phyloP scores from a whole-genome alignment of 92 coral and sea anemone species.

The Porites lobata region DNA sequence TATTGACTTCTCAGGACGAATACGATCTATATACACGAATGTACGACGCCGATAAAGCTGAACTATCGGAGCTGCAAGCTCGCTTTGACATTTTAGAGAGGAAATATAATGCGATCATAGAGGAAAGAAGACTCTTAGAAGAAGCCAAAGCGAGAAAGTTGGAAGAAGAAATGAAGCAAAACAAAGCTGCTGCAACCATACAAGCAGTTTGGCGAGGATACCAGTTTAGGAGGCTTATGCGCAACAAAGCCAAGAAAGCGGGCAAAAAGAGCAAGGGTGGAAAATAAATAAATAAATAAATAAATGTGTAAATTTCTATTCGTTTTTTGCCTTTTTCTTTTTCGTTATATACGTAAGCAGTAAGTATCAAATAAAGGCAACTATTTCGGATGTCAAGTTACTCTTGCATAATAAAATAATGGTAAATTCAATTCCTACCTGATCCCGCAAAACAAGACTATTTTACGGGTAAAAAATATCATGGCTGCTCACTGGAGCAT shows the following conservation, averaged over 20 bases:
- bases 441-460: too few species aligned
- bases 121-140: conserved; percentile 78
- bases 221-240: conserved; percentile 62
- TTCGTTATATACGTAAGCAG: background rate
- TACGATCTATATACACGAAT: conserved; percentile 79
- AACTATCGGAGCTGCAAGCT: conserved; percentile 72
- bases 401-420: too few species aligned
- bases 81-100: conserved; percentile 80
- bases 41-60: conserved; percentile 89
- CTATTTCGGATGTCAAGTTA: too few species aligned
- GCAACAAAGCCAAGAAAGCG: conserved; percentile 73
- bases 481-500: too few species aligned
- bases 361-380: too few species aligned
- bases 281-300: conserved; percentile 6
- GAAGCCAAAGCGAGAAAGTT: conserved; percentile 76
- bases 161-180: conserved; percentile 59
- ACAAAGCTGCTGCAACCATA: conserved; percentile 68
- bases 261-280: conserved; percentile 74
- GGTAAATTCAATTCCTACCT: too few species aligned
- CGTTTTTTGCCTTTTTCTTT: background rate
- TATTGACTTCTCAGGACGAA: conserved; percentile 72
- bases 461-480: too few species aligned
- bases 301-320: background rate
- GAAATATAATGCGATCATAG: conserved; percentile 86
- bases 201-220: conserved; percentile 90